Evolutionary conservation across 2,888 invertebrate species (phyloP), one percentile per base, ranked within the genome.

Genomic region (Erebia aethiops): DNA sequence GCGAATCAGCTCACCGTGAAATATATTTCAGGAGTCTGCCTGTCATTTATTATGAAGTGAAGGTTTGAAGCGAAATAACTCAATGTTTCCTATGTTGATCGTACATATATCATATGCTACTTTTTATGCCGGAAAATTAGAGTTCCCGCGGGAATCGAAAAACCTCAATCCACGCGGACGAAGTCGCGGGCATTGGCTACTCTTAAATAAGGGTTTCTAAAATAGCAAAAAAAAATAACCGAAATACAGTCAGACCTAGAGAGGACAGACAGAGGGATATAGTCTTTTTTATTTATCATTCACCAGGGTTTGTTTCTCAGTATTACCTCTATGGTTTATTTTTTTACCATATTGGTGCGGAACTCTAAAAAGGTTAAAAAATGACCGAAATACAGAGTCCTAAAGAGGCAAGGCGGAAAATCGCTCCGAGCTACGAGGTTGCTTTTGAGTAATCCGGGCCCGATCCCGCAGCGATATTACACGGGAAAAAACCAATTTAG

Each of bases 341-440:
- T 60, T 67, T 74, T 71, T 46, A 51, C 52, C 5, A 35, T 35
- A 7, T 5, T 0, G 35, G 35, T 35, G 35, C 35, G 35, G 35
- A 35, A 35, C 35, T 7, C 35, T 35, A 35, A 35, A 35, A 35
- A 35, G 43, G 4, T 46, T 13, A 46, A 67, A 71, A 71, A 73
- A 73, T 51, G 60, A 61, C 64, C 66, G 63, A 68, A 68, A 43
- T 11, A 60, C 60, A 69, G 49, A 66, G 16, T 62, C 60, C 67
- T 65, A 72, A 70, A 72, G 69, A 69, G 68, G 61, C 57, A 70
- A 79, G 80, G 79, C 79, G 84, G 82, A 80, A 81, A 81, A 85
- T 78, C 80, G 84, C 86, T 86, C 74, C 73, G 72, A 84, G 87
- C 87, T 77, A 84, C n/a, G 84, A 85, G 85, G 85, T 87, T 82